A percentile compares a stretch with the other conserved stretches of the same genome.
Conservation (phyloP, 1,140 invertebrate genomes). For the Andrena cerasifolii region DNA sequence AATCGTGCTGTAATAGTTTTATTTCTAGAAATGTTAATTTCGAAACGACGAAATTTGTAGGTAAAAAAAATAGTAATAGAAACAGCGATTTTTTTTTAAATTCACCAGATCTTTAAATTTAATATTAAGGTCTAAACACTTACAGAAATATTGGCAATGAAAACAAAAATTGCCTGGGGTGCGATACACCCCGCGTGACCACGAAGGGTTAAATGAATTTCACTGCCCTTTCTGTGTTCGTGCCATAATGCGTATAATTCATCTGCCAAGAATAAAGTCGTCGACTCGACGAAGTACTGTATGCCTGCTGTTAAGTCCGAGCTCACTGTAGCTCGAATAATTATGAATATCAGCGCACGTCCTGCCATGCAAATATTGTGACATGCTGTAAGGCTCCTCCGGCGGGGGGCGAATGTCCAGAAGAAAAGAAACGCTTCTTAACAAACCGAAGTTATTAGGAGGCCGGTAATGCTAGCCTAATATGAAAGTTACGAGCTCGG, state of each 20-base stretch:
- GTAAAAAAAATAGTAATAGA: too few relatives aligned
- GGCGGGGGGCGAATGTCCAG: neutral
- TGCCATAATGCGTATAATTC: neutral
- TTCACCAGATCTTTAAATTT: too few relatives aligned
- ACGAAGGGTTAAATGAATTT: too few relatives aligned
- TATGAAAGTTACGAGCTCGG: conserved; percentile 59
- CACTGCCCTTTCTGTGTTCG: too few relatives aligned
- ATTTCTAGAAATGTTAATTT: too few relatives aligned
- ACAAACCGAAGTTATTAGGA: conserved; percentile 61
- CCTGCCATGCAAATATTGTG: conserved; percentile 39
- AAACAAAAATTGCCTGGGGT: too few relatives aligned
- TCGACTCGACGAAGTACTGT: neutral
- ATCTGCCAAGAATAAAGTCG: neutral
- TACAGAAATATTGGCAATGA: too few relatives aligned
- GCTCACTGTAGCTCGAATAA: neutral
- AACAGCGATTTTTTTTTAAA: too few relatives aligned
- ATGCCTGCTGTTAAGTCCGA: neutral
- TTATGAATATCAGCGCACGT: neutral
- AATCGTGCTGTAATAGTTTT: too few relatives aligned
- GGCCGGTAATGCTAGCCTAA: conserved; percentile 59
- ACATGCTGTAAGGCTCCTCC: neutral
- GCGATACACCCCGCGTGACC: too few relatives aligned
- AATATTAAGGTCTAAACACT: too few relatives aligned
- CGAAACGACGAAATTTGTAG: too few relatives aligned
- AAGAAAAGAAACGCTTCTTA: conserved; percentile 28